Evolutionary conservation across 2,113 vertebrate species (phyloP).

Genomic region (Chlorodrepanis virens): DNA sequence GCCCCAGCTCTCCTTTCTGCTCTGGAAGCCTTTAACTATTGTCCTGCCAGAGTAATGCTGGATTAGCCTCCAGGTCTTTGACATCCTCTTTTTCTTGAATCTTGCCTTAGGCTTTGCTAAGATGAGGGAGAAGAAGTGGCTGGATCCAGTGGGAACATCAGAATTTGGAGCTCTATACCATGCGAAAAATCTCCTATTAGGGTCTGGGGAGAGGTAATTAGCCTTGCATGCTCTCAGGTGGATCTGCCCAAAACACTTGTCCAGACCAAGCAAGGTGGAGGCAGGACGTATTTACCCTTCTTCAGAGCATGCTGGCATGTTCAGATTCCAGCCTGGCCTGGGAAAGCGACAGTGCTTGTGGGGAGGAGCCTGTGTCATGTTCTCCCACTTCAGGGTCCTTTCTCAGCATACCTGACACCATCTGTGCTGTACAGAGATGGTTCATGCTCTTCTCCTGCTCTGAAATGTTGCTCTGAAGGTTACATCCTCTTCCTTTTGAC

Average conservation of each 20-base stretch:
- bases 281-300: background rate
- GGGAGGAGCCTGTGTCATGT: fast-evolving
- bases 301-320: background rate
- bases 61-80: slow-evolving; percentile 10
- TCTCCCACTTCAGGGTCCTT: background rate
- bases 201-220: slow-evolving; percentile 59
- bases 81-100: slow-evolving; percentile 49
- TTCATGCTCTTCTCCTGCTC: background rate
- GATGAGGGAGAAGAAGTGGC: slow-evolving; percentile 56
- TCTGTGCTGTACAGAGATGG: background rate
- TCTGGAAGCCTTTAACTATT: background rate
- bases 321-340: background rate
- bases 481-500: background rate
- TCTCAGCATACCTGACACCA: background rate
- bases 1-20: background rate
- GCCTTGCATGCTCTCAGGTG: slow-evolving; percentile 31
- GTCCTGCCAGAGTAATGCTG: background rate
- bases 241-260: background rate
- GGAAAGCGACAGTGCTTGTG: background rate
- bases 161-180: slow-evolving; percentile 42
- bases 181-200: slow-evolving; percentile 37
- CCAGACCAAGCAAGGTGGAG: background rate
- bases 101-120: slow-evolving; percentile 59
- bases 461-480: background rate
- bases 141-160: slow-evolving; percentile 44